Base-by-base conservation (phyloP, 2,113 vertebrate genomes). In the Damaliscus lunatus region DNA sequence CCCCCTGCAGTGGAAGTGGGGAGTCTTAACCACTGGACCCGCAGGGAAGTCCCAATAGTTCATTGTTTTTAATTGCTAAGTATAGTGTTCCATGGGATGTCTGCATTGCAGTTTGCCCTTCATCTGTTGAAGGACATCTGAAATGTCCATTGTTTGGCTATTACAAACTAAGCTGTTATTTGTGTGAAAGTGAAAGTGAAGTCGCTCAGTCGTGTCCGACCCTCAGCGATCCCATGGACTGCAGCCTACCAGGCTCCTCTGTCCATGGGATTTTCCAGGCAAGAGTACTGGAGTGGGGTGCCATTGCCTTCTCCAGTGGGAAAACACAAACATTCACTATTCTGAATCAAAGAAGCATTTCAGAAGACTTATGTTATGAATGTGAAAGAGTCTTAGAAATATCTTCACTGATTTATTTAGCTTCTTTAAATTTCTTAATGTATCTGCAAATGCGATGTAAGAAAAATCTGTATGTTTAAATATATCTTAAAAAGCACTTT, bases 401-500 rank as follows among this genome's bases (percentile, higher is more conserved):
- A 84, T 53, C 46, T 33, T 52, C 77, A 71, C 36, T 33, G 91
- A 27, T 88, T 82, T 92, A 82, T 88, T 71, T 71, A 31, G 82
- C 89, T 91, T 40, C 62, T 50, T 74, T 74, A 74, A 71, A 82
- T 77, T 90, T 93, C 55, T 53, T 67, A 53, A 46, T 46, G 23
- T 81, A 78, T 55, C 10, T 46, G n/a, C 21, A 90, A 80, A 83
- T 87, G 21, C 5, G 6, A 82, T 50, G 6, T 87, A 36, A 93
- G 52, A 90, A 94, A 97, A 95, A 48, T 80, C 27, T 78, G 10
- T 43, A 90, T 74, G 36, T 92, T 64, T 92, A 95, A 55, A 50
- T 87, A 52, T 86, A 96, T 60, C 88, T 83, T 74, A 74, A 82
- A 82, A 94, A 60, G 36, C 16, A 78, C 43, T 88, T 90, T 83